These are phyloP conservation scores for Polydesmus complanatus DNA, from an alignment of 2,888 invertebrate species.

Conservation along the genomic window DNA sequence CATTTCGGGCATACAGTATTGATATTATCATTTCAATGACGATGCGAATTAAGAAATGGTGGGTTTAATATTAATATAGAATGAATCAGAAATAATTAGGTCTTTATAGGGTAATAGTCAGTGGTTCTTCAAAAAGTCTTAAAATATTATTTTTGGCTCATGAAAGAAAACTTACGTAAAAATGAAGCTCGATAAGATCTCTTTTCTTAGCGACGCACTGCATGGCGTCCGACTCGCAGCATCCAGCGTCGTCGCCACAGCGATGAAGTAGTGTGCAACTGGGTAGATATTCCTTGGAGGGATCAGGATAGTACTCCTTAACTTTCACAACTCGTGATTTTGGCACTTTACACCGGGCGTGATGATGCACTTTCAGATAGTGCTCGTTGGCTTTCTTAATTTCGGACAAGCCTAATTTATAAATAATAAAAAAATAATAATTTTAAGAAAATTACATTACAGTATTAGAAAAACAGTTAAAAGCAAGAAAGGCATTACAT, in stretches of 20 bases:
- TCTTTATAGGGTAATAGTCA: no score
- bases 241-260: slow-evolving; percentile 76
- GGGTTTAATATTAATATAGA: no score
- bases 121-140: no score
- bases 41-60: no score
- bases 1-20: no score
- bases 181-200: slow-evolving; percentile 54
- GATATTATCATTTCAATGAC: no score
- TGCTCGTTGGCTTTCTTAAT: slow-evolving; percentile 33
- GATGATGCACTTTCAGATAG: slow-evolving; percentile 34
- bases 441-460: neutral
- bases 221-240: slow-evolving; percentile 55
- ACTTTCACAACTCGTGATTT: slow-evolving; percentile 61
- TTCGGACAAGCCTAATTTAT: slow-evolving; percentile 20
- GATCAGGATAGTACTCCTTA: slow-evolving; percentile 49
- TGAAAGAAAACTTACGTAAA: slow-evolving; percentile 76
- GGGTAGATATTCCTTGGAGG: slow-evolving; percentile 61
- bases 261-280: slow-evolving; percentile 72
- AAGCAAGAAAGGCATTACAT: no score
- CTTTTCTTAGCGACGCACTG: slow-evolving; percentile 64
- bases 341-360: slow-evolving; percentile 52
- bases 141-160: no score
- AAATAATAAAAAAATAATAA: neutral
- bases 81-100: no score
- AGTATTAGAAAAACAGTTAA: neutral